Base-by-base conservation (phyloP, 2,113 vertebrate genomes). In the Guaruba guarouba region DNA sequence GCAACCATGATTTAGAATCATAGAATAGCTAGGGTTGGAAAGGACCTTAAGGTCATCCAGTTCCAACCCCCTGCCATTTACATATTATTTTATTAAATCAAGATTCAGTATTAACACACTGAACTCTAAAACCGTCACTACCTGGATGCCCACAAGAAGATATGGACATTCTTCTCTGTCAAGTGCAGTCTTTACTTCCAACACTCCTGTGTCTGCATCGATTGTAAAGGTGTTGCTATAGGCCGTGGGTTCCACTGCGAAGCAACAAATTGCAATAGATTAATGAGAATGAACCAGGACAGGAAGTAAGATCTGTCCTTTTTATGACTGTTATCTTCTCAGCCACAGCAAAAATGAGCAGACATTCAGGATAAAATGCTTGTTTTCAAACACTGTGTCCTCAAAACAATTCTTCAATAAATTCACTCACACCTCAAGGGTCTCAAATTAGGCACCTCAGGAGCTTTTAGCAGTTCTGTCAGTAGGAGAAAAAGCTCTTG, bases 101-200 rank as follows among this genome's bases (percentile, higher is more conserved):
- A 93, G 44, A 73, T n/a, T 80, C 29, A 13, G 17, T 48, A 17
- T 76, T 68, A 79, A 76, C 33, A 64, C 35, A 31, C 4, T 48
- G 46, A 82, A 68, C 66, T 49, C 23, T 11, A 43, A 75, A 74
- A 31, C 27, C 51, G 8, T 86, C 44, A 33, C 18, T 98, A 99
- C 98, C 98, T 98, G 95, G 91, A 99, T 97, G 95, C 49, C 82
- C 78, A 98, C 33, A 16, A 96, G 46, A 51, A 98, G 92, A 13
- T 35, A 82, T 1, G 89, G 82, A 91, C 98, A 94, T 48, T 93
- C 75, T 95, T 99, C 98, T 93, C 98, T 97, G 97, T 99, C 97
- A 37, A 98, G 9, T 51, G n/a, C 4, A 1, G 66, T 84, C 19
- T 10, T 28, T 67, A 98, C 92, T 68, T 97, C 92, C 86, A 98